These are phyloP conservation scores for Lates japonicus DNA, from an alignment of 2,797 vertebrate genomes.

Conservation along the genomic window DNA sequence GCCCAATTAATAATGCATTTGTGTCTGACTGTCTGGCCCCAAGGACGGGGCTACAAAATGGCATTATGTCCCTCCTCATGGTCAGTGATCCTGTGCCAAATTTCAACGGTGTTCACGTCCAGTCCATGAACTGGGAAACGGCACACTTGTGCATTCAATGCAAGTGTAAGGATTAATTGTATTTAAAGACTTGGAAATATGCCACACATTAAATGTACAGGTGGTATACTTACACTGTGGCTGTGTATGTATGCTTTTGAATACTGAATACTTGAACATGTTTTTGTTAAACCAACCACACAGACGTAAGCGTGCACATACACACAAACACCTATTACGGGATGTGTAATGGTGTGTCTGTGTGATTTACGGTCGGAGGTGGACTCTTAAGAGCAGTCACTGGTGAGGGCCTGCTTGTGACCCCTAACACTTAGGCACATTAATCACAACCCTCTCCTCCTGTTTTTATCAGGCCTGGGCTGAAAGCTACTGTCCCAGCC, in stretches of 20 bases:
- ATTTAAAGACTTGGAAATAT: conserved; percentile 25
- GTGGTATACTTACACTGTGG: not conserved
- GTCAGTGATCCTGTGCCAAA: conserved; percentile 75
- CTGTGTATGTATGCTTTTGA: conserved; percentile 28
- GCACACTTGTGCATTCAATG: conserved; percentile 19
- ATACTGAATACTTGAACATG: conserved; percentile 24
- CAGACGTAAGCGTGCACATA: not conserved
- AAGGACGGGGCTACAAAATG: conserved; percentile 77
- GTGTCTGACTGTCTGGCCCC: conserved; percentile 84
- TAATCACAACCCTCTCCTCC: conserved; percentile 92
- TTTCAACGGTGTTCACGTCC: conserved; percentile 66
- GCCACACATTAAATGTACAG: not conserved
- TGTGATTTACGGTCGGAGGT: conserved; percentile 89
- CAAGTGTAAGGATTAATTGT: conserved; percentile 28
- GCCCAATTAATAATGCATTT: conserved; percentile 87
- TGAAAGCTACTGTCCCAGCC: conserved; percentile 95
- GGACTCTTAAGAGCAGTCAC: conserved; percentile 92
- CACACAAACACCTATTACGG: conserved; percentile 25
- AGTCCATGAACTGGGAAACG: conserved; percentile 31
- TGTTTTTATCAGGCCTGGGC: conserved; percentile 88
- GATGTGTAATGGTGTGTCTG: conserved; percentile 61
- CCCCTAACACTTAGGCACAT: conserved; percentile 95
- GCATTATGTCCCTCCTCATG: conserved; percentile 76
- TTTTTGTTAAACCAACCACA: conserved; percentile 25
- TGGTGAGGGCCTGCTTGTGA: conserved; percentile 87